Evolutionary conservation across 1,140 invertebrate species (phyloP).

Genomic region (Carposina sasakii): DNA sequence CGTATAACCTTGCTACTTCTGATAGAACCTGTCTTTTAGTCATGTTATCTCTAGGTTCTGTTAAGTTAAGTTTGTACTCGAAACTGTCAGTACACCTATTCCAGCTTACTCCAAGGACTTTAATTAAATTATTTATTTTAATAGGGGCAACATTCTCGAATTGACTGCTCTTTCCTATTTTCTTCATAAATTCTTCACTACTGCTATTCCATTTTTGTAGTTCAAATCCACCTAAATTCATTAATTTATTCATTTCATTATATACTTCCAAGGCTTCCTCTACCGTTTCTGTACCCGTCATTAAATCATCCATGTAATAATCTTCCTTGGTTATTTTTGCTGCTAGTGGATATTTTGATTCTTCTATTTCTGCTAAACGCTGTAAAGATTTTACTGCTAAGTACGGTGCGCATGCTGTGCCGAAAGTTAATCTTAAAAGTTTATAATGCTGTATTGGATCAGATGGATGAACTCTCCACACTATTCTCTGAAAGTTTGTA

Average conservation of each 20-base stretch:
- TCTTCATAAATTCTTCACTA: background rate
- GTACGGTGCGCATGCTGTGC: slow-evolving; percentile 31
- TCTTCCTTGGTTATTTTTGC: slow-evolving; percentile 18
- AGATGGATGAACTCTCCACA: slow-evolving; percentile 32
- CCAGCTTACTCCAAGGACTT: slow-evolving; percentile 4
- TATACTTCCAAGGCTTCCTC: slow-evolving; percentile 14
- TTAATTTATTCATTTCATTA: slow-evolving; percentile 7
- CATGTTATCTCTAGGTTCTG: slow-evolving; percentile 1
- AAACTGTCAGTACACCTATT: slow-evolving; percentile 7
- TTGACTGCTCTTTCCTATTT: too few relatives aligned
- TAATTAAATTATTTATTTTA: background rate
- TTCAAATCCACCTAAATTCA: slow-evolving; percentile 11
- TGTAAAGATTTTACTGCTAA: slow-evolving; percentile 25
- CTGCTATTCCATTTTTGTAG: slow-evolving; percentile 13
- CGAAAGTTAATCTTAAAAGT: slow-evolving; percentile 34
- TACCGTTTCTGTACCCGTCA: slow-evolving; percentile 24
- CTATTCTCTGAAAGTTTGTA: slow-evolving; percentile 35
- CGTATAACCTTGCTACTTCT: slow-evolving; percentile 33
- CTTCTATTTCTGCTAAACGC: slow-evolving; percentile 24
- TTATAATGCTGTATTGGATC: slow-evolving; percentile 25
- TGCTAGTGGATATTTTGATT: slow-evolving; percentile 12
- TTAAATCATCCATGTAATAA: slow-evolving; percentile 42
- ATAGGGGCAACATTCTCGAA: background rate
- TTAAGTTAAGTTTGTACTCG: slow-evolving; percentile 4
- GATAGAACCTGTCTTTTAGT: slow-evolving; percentile 30